Evolutionary conservation across 2,888 invertebrate genomes (phyloP), one percentile per base, ranked within the genome.

Genomic region (Himalopsyche anomala): DNA sequence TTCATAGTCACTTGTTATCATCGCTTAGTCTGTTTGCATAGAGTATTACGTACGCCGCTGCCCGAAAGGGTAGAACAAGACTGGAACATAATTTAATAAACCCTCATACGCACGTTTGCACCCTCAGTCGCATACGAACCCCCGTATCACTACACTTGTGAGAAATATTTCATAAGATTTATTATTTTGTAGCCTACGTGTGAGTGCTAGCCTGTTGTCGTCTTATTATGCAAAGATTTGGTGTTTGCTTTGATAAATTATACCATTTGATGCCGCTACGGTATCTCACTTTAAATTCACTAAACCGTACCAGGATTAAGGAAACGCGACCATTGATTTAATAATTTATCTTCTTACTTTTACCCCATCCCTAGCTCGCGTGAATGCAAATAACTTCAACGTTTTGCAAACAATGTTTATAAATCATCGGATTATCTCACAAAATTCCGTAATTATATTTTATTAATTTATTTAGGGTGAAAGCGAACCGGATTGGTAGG

Each of bases 101-200:
- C 62, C 62, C 62, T 62, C 62, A 62, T 62, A 62, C 62, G 62
- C 62, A 62, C 62, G 62, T 62, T 62, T 62, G 62, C 62, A 28
- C 62, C 62, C 62, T 62, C 62, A 51, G 51, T 62, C 62, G n/a
- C 19, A 62, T 62, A 62, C 62, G 28, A 62, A 62, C 62, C 6
- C 62, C 62, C 62, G 19, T 62, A 62, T 62, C 62, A 28, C 62
- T 28, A n/a, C 62, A 62, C 62, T 62, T 62, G 62, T 28, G 19
- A 62, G 62, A 62, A 62, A 62, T 62, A 62, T 62, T 62, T 62
- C 62, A 62, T 62, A 62, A 62, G 62, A 62, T 62, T 62, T 62
- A 62, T 62, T 62, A 62, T 62, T 51, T 62, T 62, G 62, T 19
- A 62, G 62, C 28, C 28, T 19, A 19, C 62, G 19, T 6, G 8